Conservation (phyloP, 2,888 invertebrate genomes). For the Protodeltote pygarga region DNA sequence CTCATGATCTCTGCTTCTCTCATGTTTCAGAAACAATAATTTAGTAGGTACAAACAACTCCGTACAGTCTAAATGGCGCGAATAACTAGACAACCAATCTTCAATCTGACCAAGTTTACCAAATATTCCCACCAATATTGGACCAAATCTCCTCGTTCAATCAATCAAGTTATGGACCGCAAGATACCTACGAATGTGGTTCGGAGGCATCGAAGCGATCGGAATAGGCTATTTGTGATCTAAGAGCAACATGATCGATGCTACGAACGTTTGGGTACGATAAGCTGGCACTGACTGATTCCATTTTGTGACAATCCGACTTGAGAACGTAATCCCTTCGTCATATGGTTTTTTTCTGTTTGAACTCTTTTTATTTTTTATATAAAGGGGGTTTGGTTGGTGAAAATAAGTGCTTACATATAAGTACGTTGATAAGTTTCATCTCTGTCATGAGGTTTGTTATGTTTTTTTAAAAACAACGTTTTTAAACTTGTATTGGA, state of each 20-base stretch:
- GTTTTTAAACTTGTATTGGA: no score
- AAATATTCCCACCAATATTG: conserved; percentile 14
- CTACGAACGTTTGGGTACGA: conserved; percentile 12
- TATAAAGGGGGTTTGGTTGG: no score
- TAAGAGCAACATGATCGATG: conserved; percentile 36
- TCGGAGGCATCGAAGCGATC: conserved; percentile 1
- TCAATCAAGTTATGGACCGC: conserved; percentile 39
- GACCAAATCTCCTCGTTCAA: conserved; percentile 5
- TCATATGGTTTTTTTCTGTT: not conserved
- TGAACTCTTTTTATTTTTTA: not conserved
- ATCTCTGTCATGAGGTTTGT: no score
- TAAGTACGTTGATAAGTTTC: no score
- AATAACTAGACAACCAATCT: not conserved
- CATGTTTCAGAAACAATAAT: no score
- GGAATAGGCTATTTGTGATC: conserved; percentile 28
- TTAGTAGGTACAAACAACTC: no score
- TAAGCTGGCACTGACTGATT: conserved; percentile 34
- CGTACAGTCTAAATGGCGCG: no score
- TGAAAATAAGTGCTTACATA: no score
- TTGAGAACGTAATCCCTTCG: conserved; percentile 11
- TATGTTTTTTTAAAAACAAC: no score
- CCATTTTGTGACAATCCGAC: conserved; percentile 26
- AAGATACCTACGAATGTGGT: conserved; percentile 29
- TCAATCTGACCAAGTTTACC: no score
- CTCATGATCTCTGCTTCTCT: no score